Percentiles rank a stretch among this genome's conserved stretches.
These are phyloP conservation scores for Himalopsyche japonica DNA, from an alignment of 2,888 invertebrate genomes.

Conservation along the genomic window DNA sequence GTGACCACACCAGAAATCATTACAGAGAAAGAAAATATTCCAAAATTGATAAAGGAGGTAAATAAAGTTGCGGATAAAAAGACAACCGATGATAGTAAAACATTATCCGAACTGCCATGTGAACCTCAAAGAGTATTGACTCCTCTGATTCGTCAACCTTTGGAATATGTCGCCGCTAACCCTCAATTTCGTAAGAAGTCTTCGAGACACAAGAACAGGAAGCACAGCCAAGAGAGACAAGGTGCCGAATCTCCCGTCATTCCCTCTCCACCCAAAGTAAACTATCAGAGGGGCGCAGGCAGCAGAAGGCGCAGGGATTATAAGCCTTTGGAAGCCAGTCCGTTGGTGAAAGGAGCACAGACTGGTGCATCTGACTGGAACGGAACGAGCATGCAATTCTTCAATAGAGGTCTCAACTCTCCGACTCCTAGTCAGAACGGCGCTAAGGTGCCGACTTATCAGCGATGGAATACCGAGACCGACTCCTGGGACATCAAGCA, in stretches of 20 bases:
- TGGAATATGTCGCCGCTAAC: conserved; percentile 73
- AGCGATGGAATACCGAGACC: conserved; percentile 57
- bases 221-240: conserved; percentile 64
- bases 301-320: conserved; percentile 62
- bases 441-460: conserved; percentile 53
- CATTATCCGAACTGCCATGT: conserved; percentile 35
- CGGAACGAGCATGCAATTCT: conserved; percentile 72
- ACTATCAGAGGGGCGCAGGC: conserved; percentile 58
- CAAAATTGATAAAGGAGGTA: conserved; percentile 46
- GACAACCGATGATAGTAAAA: conserved; percentile 9
- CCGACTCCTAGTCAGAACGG: conserved; percentile 63
- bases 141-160: conserved; percentile 71
- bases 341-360: conserved; percentile 50
- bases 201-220: conserved; percentile 66
- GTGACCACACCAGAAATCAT: conserved; percentile 64
- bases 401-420: conserved; percentile 61
- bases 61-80: conserved; percentile 13
- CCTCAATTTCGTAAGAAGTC: conserved; percentile 69
- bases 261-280: conserved; percentile 68
- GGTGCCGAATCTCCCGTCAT: conserved; percentile 72
- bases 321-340: conserved; percentile 60
- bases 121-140: conserved; percentile 58
- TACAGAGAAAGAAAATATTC: conserved; percentile 53
- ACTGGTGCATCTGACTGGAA: conserved; percentile 62
- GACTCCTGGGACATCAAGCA: conserved; percentile 58